Conservation (phyloP, 2,113 vertebrate species). For the chimpanzee (Pan troglodytes) region DNA sequence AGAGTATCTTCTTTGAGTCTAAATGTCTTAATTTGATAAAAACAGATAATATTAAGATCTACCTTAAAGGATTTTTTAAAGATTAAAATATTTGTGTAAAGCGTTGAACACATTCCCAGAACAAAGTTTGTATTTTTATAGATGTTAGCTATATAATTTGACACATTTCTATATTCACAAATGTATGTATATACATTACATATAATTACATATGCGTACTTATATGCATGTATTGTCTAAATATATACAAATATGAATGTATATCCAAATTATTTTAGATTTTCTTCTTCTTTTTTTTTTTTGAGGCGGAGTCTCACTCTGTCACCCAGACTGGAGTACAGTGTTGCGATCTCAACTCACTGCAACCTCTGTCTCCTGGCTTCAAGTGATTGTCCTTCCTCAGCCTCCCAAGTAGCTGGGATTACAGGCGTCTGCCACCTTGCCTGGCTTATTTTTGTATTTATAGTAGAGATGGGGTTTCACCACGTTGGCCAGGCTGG, state of each 20-base stretch:
- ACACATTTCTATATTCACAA: not conserved
- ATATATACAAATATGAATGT: not conserved
- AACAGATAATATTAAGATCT: not conserved
- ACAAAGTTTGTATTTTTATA: not conserved
- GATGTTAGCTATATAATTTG: not conserved
- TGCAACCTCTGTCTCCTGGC: too few relatives aligned
- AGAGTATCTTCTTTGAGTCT: not conserved
- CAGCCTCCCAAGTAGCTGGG: too few relatives aligned
- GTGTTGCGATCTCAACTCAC: too few relatives aligned
- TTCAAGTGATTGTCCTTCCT: too few relatives aligned
- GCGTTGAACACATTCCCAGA: not conserved
- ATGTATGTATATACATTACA: not conserved
- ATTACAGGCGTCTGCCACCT: too few relatives aligned
- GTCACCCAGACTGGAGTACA: too few relatives aligned
- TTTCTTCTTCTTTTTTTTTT: not conserved
- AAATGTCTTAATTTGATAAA: constrained; percentile 3
- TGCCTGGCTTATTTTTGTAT: too few relatives aligned
- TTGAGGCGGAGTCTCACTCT: too few relatives aligned
- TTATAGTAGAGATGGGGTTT: too few relatives aligned
- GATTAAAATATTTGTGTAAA: not conserved
- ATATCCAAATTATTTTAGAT: not conserved
- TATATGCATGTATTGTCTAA: not conserved
- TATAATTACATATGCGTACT: not conserved
- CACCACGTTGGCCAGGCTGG: too few relatives aligned
- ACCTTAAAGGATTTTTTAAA: not conserved